Evolutionary conservation across 2,113 vertebrate species (phyloP).

Genomic region (Urocolius indicus): DNA sequence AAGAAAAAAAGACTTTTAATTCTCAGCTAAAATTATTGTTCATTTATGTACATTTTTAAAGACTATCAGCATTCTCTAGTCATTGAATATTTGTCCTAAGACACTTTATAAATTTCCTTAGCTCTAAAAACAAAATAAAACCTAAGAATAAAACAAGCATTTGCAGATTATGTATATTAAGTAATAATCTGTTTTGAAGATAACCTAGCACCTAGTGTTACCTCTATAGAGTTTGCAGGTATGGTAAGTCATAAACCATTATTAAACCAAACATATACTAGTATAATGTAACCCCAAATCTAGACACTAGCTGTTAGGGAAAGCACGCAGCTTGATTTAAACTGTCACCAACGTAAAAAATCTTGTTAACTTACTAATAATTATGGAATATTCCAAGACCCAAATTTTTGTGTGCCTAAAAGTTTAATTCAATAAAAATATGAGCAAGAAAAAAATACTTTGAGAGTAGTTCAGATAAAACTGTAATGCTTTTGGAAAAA

Average conservation of each 20-base stretch:
- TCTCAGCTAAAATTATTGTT: background rate
- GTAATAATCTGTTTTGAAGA: background rate
- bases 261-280: background rate
- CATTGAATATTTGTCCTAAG: background rate
- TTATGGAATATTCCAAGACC: background rate
- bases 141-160: background rate
- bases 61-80: background rate
- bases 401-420: background rate
- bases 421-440: background rate
- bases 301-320: background rate
- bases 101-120: background rate
- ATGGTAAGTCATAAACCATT: background rate
- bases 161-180: background rate
- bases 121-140: background rate
- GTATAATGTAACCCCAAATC: background rate
- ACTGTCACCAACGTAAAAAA: background rate
- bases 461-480: background rate
- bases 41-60: background rate
- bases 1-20: background rate
- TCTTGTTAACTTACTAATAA: background rate
- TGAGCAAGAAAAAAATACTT: background rate
- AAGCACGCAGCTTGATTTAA: background rate
- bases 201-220: background rate
- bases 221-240: background rate
- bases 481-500: background rate